A percentile compares a stretch with the other conserved stretches of the same genome.
phyloP scores from a whole-genome alignment of 2,797 vertebrate genomes.

The Tapirus indicus region DNA sequence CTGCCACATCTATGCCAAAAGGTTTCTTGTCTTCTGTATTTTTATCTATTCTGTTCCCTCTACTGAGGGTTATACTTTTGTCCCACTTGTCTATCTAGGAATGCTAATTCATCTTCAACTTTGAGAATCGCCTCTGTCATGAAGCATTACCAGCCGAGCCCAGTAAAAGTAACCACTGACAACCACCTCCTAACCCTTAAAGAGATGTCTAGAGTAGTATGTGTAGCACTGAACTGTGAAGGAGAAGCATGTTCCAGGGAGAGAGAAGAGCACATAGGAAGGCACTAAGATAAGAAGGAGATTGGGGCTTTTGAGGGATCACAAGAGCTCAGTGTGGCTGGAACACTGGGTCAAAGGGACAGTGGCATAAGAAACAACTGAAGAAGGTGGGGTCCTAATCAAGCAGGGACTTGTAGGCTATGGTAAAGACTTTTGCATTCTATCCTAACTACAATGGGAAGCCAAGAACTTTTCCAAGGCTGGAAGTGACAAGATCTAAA shows the following conservation, averaged over 20 bases:
- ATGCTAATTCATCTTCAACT: background rate
- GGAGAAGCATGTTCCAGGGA: background rate
- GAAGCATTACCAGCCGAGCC: background rate
- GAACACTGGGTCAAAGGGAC: background rate
- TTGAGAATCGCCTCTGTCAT: background rate
- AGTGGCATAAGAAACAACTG: background rate
- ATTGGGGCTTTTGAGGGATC: background rate
- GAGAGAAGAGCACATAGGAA: background rate
- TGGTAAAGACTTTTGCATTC: background rate
- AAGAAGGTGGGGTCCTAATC: background rate
- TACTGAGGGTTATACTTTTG: background rate
- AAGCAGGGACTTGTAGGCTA: background rate
- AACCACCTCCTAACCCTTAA: background rate
- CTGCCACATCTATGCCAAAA: background rate
- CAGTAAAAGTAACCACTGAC: background rate
- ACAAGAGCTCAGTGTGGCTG: background rate
- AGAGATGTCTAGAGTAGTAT: background rate
- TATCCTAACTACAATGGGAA: background rate
- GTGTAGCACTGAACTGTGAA: background rate
- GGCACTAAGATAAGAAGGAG: background rate
- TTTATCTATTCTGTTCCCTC: background rate
- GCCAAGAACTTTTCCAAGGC: background rate
- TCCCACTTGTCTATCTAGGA: background rate
- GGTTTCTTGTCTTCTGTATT: slow-evolving; percentile 14
- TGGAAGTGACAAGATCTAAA: slow-evolving; percentile 7